These are phyloP conservation scores for Hyperopisus bebe DNA, from an alignment of 2,113 vertebrate species.

Conservation along the genomic window DNA sequence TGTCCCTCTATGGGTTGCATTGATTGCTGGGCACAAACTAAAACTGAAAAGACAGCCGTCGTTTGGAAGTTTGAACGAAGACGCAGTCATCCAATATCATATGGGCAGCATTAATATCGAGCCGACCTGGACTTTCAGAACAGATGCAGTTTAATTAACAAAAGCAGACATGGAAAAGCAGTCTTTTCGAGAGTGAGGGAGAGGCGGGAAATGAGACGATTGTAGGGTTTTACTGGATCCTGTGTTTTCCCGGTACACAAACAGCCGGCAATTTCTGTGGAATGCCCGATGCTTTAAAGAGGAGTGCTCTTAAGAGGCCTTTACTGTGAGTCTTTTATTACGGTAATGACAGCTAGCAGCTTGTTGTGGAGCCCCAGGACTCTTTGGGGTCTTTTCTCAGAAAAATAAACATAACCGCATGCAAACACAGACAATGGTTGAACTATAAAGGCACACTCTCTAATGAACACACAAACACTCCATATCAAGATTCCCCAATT, in stretches of 20 bases:
- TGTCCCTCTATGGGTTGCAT: slow-evolving; percentile 55
- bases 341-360: slow-evolving; percentile 60
- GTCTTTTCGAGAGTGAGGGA: slow-evolving; percentile 10
- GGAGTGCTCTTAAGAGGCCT: slow-evolving; percentile 53
- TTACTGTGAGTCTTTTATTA: slow-evolving; percentile 67
- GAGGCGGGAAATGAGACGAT: background rate
- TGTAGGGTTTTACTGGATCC: slow-evolving; percentile 52
- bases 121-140: background rate
- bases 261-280: slow-evolving; percentile 63
- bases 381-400: slow-evolving; percentile 17
- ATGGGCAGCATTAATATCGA: background rate
- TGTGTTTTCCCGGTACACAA: slow-evolving; percentile 59
- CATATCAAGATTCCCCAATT: background rate
- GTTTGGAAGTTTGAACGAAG: slow-evolving; percentile 23
- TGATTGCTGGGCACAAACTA: slow-evolving; percentile 59
- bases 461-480: slow-evolving; percentile 13
- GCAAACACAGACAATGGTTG: slow-evolving; percentile 11
- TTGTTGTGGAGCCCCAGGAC: slow-evolving; percentile 43
- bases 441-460: slow-evolving; percentile 10
- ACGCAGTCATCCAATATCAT: background rate
- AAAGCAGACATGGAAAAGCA: slow-evolving; percentile 35
- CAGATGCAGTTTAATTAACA: slow-evolving; percentile 56
- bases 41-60: slow-evolving; percentile 25
- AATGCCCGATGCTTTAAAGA: slow-evolving; percentile 56
- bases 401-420: slow-evolving; percentile 23